Percentiles rank a stretch among this genome's conserved stretches.
phyloP scores from a whole-genome alignment of 2,113 vertebrate genomes.

The Okapia johnstoni region DNA sequence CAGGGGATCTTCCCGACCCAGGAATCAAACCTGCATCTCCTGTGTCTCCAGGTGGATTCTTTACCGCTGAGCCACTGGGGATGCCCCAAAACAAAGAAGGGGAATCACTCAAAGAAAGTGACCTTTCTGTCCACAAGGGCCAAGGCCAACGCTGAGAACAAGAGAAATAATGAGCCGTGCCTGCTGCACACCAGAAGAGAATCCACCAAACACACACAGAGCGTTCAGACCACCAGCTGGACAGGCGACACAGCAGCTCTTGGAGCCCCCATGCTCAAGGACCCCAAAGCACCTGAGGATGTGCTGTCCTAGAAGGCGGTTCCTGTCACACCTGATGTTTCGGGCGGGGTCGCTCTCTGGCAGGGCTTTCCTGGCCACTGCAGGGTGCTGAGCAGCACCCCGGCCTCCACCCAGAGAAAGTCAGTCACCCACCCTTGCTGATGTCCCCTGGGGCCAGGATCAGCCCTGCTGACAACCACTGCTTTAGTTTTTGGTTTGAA shows the following conservation, averaged over 20 bases:
- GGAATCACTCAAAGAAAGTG: not conserved
- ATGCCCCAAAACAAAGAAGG: not conserved
- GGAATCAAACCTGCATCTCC: not conserved
- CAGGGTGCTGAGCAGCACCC: too few relatives aligned
- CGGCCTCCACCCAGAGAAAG: not conserved
- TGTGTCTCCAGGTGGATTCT: not conserved
- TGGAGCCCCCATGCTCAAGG: not conserved
- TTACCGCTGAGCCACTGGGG: not conserved
- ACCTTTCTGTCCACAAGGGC: not conserved
- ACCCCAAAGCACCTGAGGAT: too few relatives aligned
- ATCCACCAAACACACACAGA: not conserved
- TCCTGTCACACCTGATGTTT: not conserved
- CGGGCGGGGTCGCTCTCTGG: fast-evolving
- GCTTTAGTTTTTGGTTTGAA: not conserved
- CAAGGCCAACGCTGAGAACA: not conserved
- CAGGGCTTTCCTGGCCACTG: not conserved
- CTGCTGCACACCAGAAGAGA: not conserved
- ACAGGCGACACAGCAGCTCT: fast-evolving
- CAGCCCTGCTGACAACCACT: not conserved
- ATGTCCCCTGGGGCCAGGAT: not conserved
- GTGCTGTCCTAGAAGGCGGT: not conserved
- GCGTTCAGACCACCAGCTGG: not conserved
- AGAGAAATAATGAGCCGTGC: not conserved
- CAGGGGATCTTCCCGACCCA: not conserved
- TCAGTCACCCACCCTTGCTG: not conserved